A percentile compares a stretch with the other conserved stretches of the same genome.
These are phyloP conservation scores for Montipora foliosa DNA, from an alignment of 64 coral and sea anemone species.

Conservation along the genomic window DNA sequence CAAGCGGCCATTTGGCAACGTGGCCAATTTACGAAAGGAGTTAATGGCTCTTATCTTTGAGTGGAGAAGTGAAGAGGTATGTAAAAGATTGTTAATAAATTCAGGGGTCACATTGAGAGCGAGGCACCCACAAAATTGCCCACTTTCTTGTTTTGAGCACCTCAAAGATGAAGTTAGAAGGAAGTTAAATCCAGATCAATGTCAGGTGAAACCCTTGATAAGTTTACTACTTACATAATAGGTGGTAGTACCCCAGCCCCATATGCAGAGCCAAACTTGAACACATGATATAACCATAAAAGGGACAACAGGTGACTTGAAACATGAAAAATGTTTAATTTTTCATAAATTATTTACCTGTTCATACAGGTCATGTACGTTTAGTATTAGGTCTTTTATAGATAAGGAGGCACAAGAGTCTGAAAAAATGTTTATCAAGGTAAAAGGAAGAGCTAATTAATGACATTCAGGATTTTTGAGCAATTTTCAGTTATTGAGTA, in stretches of 20 bases:
- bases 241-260: background rate
- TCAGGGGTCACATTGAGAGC: background rate
- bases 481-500: background rate
- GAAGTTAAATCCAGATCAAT: constrained; percentile 2
- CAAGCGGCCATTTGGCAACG: background rate
- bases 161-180: background rate
- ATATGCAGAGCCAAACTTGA: background rate
- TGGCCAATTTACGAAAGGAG: background rate
- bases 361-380: background rate
- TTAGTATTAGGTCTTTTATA: background rate
- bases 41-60: constrained; percentile 3
- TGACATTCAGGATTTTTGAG: background rate
- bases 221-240: background rate
- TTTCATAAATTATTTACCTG: too few species aligned
- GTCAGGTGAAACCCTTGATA: background rate
- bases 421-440: background rate
- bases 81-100: background rate
- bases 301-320: background rate
- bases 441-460: background rate
- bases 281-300: background rate
- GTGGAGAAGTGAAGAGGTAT: background rate
- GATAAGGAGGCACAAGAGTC: background rate
- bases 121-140: background rate
- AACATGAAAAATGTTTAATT: background rate
- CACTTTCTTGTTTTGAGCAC: background rate